Conservation (phyloP, 2,113 vertebrate species). For the Taxidea taxus region DNA sequence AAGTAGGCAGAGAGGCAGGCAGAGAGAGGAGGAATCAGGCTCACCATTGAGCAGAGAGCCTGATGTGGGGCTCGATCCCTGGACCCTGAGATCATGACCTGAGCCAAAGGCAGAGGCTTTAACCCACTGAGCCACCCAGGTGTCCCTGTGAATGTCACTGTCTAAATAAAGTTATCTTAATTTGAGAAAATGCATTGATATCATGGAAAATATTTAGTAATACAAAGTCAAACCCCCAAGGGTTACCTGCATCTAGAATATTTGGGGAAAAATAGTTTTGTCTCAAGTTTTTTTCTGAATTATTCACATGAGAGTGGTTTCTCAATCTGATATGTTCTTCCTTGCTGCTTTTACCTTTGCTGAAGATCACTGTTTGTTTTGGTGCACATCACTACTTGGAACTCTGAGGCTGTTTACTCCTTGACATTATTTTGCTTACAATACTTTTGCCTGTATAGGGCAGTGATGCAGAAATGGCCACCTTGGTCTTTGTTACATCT, state of each 20-base stretch:
- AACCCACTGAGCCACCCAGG: no score
- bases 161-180: not conserved
- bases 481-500: not conserved
- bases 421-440: not conserved
- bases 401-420: not conserved
- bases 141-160: not conserved
- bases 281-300: not conserved
- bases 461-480: not conserved
- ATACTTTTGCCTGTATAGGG: not conserved
- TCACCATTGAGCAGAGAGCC: no score
- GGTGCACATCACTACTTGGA: not conserved
- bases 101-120: no score
- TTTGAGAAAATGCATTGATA: not conserved
- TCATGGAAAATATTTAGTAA: not conserved
- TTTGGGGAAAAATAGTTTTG: not conserved
- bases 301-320: not conserved
- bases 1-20: no score
- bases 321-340: not conserved
- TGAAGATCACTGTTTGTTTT: not conserved
- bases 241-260: not conserved
- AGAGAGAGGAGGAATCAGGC: no score
- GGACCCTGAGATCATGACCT: no score
- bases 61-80: no score
- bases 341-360: not conserved
- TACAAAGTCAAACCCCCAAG: not conserved